Percentiles rank a stretch among this genome's conserved stretches.
Conservation (phyloP, 1,140 invertebrate species). For the Formica selysi region DNA sequence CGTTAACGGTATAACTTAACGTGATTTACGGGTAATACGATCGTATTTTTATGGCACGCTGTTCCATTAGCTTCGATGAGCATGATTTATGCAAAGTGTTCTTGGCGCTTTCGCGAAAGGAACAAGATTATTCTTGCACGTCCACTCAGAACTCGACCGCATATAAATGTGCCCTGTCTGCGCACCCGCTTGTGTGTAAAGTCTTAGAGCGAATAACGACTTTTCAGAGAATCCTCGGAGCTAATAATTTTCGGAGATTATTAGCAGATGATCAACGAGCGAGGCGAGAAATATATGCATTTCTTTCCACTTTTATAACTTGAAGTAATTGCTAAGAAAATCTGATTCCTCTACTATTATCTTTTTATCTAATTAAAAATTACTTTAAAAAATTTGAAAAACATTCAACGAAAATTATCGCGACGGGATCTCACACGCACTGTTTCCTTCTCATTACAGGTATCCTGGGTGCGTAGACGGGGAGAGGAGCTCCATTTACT, state of each 20-base stretch:
- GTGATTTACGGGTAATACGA: conserved; percentile 55
- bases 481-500: conserved; percentile 91
- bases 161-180: conserved; percentile 56
- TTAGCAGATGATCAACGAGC: neutral
- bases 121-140: conserved; percentile 27
- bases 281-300: neutral
- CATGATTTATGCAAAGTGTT: conserved; percentile 62
- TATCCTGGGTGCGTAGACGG: conserved; percentile 92
- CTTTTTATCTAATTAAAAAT: neutral
- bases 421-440: neutral
- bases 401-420: too few species aligned
- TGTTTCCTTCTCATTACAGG: conserved; percentile 84
- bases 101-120: conserved; percentile 34
- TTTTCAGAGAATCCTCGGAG: neutral
- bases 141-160: conserved; percentile 32
- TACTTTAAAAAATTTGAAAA: neutral
- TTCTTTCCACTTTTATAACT: neutral
- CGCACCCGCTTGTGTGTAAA: conserved; percentile 27
- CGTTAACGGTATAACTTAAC: conserved; percentile 55
- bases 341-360: neutral
- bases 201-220: conserved; percentile 2
- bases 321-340: neutral
- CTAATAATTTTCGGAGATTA: conserved; percentile 43
- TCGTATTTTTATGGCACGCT: conserved; percentile 52
- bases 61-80: conserved; percentile 61